phyloP scores from a whole-genome alignment of 1,140 invertebrate genomes.

The Thaumetopoea pityocampa region DNA sequence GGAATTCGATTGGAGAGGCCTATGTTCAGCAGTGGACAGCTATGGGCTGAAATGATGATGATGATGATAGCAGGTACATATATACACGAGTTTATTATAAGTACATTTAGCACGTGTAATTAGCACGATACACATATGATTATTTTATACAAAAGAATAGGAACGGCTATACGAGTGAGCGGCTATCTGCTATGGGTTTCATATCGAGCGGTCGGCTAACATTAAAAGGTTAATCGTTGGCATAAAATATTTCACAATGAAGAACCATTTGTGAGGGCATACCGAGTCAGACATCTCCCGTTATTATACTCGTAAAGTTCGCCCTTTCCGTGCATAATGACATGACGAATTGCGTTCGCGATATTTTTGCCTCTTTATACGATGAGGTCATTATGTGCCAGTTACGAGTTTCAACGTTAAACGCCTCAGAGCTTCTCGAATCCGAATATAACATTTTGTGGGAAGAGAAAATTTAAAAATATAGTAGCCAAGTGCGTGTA shows the following conservation, averaged over 20 bases:
- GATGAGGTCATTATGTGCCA: slow-evolving; percentile 58
- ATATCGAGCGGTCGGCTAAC: slow-evolving; percentile 51
- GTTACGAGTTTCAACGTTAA: slow-evolving; percentile 49
- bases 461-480: slow-evolving; percentile 7
- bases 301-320: slow-evolving; percentile 74
- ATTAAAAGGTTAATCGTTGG: slow-evolving; percentile 75
- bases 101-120: not conserved
- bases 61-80: too few species aligned
- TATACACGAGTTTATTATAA: too few species aligned
- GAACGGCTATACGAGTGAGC: slow-evolving; percentile 2
- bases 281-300: slow-evolving; percentile 69
- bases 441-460: slow-evolving; percentile 18
- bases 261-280: slow-evolving; percentile 62
- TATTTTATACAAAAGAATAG: slow-evolving; percentile 5
- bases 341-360: slow-evolving; percentile 72
- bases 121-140: slow-evolving; percentile 1
- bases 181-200: slow-evolving; percentile 28
- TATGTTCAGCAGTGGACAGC: too few species aligned
- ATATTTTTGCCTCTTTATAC: slow-evolving; percentile 71
- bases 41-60: too few species aligned
- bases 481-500: slow-evolving; percentile 1
- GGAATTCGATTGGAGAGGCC: too few species aligned
- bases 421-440: slow-evolving; percentile 27
- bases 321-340: slow-evolving; percentile 75
- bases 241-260: slow-evolving; percentile 73